Evolutionary conservation across 1,140 invertebrate species (phyloP).

Genomic region (Zaprionus vittiger): DNA sequence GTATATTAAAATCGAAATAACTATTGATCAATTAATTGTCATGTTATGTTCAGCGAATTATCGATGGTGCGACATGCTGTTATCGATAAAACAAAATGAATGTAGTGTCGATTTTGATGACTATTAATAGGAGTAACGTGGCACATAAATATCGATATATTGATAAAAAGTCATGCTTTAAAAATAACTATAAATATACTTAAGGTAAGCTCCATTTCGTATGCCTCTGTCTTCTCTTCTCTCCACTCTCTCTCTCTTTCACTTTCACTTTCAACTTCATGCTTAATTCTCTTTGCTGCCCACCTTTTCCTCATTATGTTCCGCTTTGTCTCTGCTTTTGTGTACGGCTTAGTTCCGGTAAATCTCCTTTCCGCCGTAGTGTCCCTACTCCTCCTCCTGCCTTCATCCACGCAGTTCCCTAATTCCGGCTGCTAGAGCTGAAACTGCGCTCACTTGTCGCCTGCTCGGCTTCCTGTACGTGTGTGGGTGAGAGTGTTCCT

Average conservation of each 20-base stretch:
- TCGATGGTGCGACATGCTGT: too few relatives aligned
- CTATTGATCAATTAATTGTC: too few relatives aligned
- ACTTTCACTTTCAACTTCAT: background rate
- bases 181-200: too few relatives aligned
- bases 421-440: conserved; percentile 5
- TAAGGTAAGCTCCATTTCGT: background rate
- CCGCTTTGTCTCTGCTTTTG: conserved; percentile 12
- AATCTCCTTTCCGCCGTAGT: conserved; percentile 5
- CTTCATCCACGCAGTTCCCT: background rate
- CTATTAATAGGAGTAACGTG: too few relatives aligned
- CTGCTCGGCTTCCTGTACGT: conserved; percentile 13
- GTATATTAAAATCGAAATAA: too few relatives aligned
- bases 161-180: too few relatives aligned
- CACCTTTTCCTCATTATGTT: background rate
- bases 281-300: background rate
- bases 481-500: background rate
- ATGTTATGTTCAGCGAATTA: too few relatives aligned
- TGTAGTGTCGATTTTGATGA: too few relatives aligned
- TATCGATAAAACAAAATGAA: too few relatives aligned
- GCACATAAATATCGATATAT: too few relatives aligned
- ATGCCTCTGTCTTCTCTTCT: background rate
- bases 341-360: conserved; percentile 7
- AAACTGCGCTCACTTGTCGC: conserved; percentile 36
- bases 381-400: background rate
- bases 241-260: background rate